Base-by-base conservation (phyloP, 2,113 vertebrate species). In the Tychaedon coryphoeus region DNA sequence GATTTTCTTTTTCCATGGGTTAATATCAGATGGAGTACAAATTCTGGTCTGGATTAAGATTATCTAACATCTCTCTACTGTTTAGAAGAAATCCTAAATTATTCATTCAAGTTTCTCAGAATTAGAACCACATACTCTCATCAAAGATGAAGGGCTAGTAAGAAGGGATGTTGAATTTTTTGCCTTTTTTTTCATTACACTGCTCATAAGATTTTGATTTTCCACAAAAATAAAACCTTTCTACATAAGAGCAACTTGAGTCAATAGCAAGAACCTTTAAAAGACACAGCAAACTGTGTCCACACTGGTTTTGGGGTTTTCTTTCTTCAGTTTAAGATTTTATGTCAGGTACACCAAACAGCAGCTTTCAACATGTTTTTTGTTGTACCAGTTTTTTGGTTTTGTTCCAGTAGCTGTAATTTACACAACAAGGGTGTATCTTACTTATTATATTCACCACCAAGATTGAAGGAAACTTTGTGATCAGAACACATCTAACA, bases 381-480 rank as follows among this genome's bases (percentile, higher is more conserved):
- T 91, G 25, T 80, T 47, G 12, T 73, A 57, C 74, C 6, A 0
- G 9, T 36, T 75, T 94, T 86, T 80, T 86, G 40, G 28, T 48
- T 95, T 88, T 88, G 38, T 94, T 93, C 58, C 69, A 80, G 57
- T 31, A 84, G 25, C 83, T 90, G 36, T 62, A 86, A 96, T 93
- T 92, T 94, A 34, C 72, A 90, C 75, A 91, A 90, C 60, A 90
- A 95, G 86, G 65, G 23, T 38, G 54, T 79, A 75, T 50, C 53
- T 87, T 92, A 71, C 58, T 88, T 94, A 71, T 82, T 84, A 81
- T 57, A 83, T 64, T 95, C 54, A 28, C 64, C 54, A 94, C n/a
- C 51, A 94, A 74, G 69, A 70, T 4, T 48, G 81, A 92, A 67
- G 36, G 51, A 91, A 85, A 56, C 40, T 66, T 83, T 90, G 66